Conservation (phyloP, 2,888 invertebrate genomes). For the Pteria penguin region DNA sequence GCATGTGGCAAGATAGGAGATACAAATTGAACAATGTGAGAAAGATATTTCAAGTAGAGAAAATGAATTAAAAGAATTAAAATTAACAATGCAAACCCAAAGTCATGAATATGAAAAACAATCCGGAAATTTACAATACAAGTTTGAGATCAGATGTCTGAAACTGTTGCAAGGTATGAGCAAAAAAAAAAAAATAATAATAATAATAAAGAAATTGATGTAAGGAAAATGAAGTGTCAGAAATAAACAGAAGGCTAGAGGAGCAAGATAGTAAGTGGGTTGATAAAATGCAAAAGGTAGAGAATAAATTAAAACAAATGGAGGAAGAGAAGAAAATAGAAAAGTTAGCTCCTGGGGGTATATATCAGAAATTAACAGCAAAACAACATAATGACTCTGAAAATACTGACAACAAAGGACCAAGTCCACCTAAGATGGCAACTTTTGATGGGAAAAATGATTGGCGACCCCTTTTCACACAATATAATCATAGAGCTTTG, state of each 20-base stretch:
- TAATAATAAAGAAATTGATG: not conserved
- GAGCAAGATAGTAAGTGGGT: not conserved
- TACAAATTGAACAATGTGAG: no score
- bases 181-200: no score
- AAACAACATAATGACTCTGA: not conserved
- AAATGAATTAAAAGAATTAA: not conserved
- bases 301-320: slow-evolving; percentile 6
- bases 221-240: not conserved
- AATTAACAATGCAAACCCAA: not conserved
- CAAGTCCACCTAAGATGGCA: not conserved
- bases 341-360: no score
- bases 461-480: not conserved
- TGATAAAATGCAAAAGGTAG: not conserved
- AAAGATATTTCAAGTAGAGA: no score
- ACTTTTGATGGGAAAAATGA: not conserved
- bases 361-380: not conserved
- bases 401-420: not conserved
- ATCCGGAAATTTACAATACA: not conserved
- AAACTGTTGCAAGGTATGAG: not conserved
- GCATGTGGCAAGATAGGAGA: no score
- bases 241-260: not conserved
- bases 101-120: no score
- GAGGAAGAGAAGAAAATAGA: not conserved
- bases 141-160: not conserved
- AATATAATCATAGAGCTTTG: not conserved